Percentiles rank a stretch among this genome's conserved stretches.
phyloP scores from a whole-genome alignment of 2,113 vertebrate genomes.

The Brienomyrus brachyistius region DNA sequence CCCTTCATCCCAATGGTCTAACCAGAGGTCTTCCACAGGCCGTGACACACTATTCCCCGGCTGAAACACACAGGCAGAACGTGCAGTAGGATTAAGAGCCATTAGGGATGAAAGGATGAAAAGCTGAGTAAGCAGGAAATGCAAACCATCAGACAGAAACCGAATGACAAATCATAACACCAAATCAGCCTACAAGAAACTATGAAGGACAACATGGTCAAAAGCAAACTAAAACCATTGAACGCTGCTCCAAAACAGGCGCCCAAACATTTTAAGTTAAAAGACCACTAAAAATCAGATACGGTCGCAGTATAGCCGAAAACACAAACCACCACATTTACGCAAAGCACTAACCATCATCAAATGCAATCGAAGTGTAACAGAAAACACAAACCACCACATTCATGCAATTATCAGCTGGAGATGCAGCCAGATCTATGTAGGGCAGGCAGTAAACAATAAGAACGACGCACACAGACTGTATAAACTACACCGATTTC shows the following conservation, averaged over 20 bases:
- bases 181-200: not conserved
- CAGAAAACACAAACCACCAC: not conserved
- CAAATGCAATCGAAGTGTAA: not conserved
- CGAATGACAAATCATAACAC: not conserved
- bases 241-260: not conserved
- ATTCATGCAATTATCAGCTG: not conserved
- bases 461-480: not conserved
- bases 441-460: not conserved
- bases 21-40: not conserved
- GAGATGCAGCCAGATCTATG: not conserved
- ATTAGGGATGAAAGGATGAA: not conserved
- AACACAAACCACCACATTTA: not conserved
- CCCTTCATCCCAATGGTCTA: not conserved
- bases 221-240: not conserved
- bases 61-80: not conserved
- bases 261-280: not conserved
- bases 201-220: not conserved
- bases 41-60: not conserved
- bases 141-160: not conserved
- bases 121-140: not conserved
- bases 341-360: not conserved
- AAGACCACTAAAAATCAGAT: not conserved
- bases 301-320: not conserved
- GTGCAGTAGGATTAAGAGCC: not conserved
- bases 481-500: not conserved